Percentiles rank a stretch among this genome's conserved stretches.
These are phyloP conservation scores for Stegana nigrithorax DNA, from an alignment of 2,888 invertebrate species.

Conservation along the genomic window DNA sequence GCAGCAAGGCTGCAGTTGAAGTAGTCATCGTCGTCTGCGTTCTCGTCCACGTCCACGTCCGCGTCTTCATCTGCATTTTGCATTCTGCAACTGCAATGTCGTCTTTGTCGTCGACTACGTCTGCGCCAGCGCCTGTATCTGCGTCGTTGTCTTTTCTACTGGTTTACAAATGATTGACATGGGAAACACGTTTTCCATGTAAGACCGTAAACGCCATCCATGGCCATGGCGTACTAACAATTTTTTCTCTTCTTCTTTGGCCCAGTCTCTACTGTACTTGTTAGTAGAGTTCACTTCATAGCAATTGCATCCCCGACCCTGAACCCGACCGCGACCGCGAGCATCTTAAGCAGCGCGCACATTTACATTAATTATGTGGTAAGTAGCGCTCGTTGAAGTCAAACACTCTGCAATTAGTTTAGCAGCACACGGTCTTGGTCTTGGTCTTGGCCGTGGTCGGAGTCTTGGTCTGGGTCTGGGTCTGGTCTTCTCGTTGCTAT, in stretches of 20 bases:
- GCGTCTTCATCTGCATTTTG: no score
- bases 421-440: background rate
- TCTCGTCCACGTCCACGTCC: no score
- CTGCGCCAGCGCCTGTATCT: background rate
- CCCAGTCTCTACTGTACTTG: background rate
- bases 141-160: no score
- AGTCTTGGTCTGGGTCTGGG: no score
- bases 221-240: no score
- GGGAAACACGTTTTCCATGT: constrained; percentile 40
- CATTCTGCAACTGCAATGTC: no score
- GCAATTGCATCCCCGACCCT: no score
- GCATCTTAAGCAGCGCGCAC: background rate
- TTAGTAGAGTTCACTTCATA: no score
- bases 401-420: constrained; percentile 22
- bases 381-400: constrained; percentile 39
- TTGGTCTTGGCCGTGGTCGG: background rate
- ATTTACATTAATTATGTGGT: constrained; percentile 47
- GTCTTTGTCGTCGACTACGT: background rate
- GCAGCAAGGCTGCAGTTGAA: background rate
- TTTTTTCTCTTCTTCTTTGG: background rate
- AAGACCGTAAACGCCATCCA: background rate
- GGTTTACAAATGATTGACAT: constrained; percentile 53
- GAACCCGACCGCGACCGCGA: no score
- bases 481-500: no score
- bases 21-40: background rate